Base-by-base conservation (phyloP, 1,140 invertebrate species). In the Homarus americanus region DNA sequence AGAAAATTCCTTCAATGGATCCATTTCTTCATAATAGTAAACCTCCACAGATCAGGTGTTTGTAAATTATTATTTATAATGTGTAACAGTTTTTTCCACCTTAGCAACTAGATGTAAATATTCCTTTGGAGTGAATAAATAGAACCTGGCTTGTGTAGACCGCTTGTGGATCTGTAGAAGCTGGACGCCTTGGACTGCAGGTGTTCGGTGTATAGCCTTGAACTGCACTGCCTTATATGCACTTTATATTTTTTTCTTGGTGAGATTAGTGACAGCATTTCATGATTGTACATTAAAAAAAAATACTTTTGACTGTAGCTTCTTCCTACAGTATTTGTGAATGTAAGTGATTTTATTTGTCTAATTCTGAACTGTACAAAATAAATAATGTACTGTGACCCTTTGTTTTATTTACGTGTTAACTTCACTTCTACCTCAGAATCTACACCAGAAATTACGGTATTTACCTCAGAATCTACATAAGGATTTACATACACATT, bases 281-380 rank as follows among this genome's bases (percentile, higher is more conserved):
- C 10, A 69, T 69, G 53, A 58, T 20, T 32, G 4, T 32, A 12
- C 0, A 69, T 28, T 32, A n/a, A n/a, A n/a, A n/a, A n/a, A n/a
- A n/a, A n/a, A n/a, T 69, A 32, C 5, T 28, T 63, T 32, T 0
- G 9, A 28, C 63, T 69, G 63, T 69, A 69, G 63, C 24, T 69
- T 0, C 63, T 28, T 7, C 63, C 63, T 69, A 32, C 63, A 69
- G 28, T 69, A 28, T 63, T 49, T 49, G 12, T 49, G 44, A 49
- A 7, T 49, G 44, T 49, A 49, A 49, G 1, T 32, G n/a, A 58
- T 17, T 58, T 58, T n/a, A 5, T 63, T 0, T 28, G 63, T 69
- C n/a, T 69, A 4, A 69, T 69, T 69, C 63, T 32, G 63, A 69
- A 69, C 3, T 69, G 63, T 69, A 69, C 63, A 69, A n/a, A 28